A percentile compares a stretch with the other conserved stretches of the same genome.
These are phyloP conservation scores for Ardeotis arabs DNA, from an alignment of 2,113 vertebrate species.

Conservation along the genomic window DNA sequence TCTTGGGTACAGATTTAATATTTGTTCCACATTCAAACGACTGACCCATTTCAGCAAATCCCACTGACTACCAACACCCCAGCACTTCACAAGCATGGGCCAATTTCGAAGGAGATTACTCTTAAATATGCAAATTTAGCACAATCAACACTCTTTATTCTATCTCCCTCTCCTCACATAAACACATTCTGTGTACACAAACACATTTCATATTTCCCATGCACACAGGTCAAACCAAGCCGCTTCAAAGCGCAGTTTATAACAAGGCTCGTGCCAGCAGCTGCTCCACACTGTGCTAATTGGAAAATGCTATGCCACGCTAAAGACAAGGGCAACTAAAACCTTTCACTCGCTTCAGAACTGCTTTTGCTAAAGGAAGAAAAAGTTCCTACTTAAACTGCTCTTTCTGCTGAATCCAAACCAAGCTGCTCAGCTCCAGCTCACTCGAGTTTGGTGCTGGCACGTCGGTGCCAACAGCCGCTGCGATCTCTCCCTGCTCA, in stretches of 20 bases:
- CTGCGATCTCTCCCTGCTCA: background rate
- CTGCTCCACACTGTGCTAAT: background rate
- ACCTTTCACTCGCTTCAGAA: background rate
- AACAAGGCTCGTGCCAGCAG: background rate
- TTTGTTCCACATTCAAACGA: background rate
- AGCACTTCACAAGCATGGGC: background rate
- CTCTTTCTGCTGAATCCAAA: background rate
- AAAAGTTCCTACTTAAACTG: background rate
- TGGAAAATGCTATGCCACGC: accelerated
- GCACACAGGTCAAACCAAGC: background rate
- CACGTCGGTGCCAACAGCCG: background rate
- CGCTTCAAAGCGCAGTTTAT: background rate
- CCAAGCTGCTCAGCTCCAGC: background rate
- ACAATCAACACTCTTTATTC: background rate
- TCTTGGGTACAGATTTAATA: background rate
- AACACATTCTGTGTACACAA: background rate
- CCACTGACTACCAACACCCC: background rate
- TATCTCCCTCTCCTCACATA: background rate
- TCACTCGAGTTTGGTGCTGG: background rate
- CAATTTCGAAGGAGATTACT: background rate
- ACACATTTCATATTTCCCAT: background rate
- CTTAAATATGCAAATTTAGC: background rate
- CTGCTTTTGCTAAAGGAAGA: background rate
- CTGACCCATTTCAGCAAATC: background rate
- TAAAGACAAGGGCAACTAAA: background rate